These are phyloP conservation scores for Lates calcarifer DNA, from an alignment of 2,113 vertebrate species.

Conservation along the genomic window DNA sequence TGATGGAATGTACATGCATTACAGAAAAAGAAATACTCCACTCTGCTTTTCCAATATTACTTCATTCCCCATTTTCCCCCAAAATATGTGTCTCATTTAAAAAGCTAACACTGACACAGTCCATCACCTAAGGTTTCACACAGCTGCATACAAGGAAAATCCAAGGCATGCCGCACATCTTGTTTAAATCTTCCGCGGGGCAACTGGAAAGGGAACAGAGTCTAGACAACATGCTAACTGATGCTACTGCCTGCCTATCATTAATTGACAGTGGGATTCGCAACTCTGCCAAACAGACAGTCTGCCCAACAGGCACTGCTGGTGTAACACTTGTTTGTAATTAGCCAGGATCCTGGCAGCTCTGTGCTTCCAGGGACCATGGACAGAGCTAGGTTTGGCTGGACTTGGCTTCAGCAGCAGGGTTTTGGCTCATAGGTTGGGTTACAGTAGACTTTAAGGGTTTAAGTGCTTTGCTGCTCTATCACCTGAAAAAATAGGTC, in stretches of 20 bases:
- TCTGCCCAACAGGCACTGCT: conserved; percentile 34
- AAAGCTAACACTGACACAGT: conserved; percentile 22
- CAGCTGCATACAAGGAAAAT: conserved; percentile 36
- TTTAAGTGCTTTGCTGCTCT: conserved; percentile 23
- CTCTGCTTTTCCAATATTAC: background rate
- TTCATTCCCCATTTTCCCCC: conserved; percentile 1
- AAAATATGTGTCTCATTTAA: conserved; percentile 35
- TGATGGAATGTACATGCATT: background rate
- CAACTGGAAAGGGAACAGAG: conserved; percentile 28
- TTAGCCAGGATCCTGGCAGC: conserved; percentile 54
- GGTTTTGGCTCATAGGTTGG: conserved; percentile 16
- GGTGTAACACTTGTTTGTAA: conserved; percentile 66
- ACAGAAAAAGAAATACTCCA: conserved; percentile 19
- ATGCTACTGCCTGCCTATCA: conserved; percentile 38
- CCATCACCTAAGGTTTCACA: conserved; percentile 35
- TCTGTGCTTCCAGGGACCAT: conserved; percentile 7
- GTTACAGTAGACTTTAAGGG: conserved; percentile 3
- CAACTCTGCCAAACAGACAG: conserved; percentile 38
- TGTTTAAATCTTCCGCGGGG: conserved; percentile 55
- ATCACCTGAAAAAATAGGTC: conserved; percentile 46
- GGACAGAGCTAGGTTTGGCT: background rate
- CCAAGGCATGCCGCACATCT: conserved; percentile 49
- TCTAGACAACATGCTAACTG: conserved; percentile 27
- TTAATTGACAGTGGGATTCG: conserved; percentile 42
- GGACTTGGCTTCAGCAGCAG: conserved; percentile 26